Evolutionary conservation across 2,797 vertebrate genomes (phyloP), one percentile per base, ranked within the genome.

Genomic region (Typhlichthys subterraneus): DNA sequence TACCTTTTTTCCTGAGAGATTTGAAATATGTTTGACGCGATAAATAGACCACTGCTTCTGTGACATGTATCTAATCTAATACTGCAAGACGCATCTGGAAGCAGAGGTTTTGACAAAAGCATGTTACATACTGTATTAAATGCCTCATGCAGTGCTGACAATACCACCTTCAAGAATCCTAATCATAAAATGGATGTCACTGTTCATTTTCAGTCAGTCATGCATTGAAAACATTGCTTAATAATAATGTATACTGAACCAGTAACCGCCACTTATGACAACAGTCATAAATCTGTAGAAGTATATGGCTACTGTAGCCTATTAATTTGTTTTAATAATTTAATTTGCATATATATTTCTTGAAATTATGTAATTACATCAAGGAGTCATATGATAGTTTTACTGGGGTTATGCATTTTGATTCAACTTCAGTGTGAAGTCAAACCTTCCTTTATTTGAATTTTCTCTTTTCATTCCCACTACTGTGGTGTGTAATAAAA

Each of bases 111-210:
- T 78, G 79, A 84, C 75, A 75, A 70, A 57, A 63, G 58, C 29
- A 48, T 57, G 70, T 62, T 80, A 15, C 64, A 75, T 86, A 70
- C 84, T 80, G 83, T 59, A 81, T 81, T 23, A 4, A 29, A 45
- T 72, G 65, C 60, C 45, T 59, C 63, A 29, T 53, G 67, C 67
- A 69, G 48, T 50, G 65, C 69, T 51, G 47, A 57, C 46, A 50
- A 42, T 23, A 7, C 38, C 59, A 12, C 46, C 53, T 62, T 63
- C 60, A 60, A 60, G 57, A 65, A 69, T 67, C 75, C 59, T 71
- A 68, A 81, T 75, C 57, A 54, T 61, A 23, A 53, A 59, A n/a
- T 14, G 45, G 54, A 63, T 65, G 72, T 69, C 69, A 45, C 72
- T 70, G 67, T 82, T 81, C 73, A 69, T 71, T 73, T 58, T 62